A percentile compares a stretch with the other conserved stretches of the same genome.
Evolutionary conservation across 2,888 invertebrate species (phyloP).

Genomic region (Watsonalla binaria): DNA sequence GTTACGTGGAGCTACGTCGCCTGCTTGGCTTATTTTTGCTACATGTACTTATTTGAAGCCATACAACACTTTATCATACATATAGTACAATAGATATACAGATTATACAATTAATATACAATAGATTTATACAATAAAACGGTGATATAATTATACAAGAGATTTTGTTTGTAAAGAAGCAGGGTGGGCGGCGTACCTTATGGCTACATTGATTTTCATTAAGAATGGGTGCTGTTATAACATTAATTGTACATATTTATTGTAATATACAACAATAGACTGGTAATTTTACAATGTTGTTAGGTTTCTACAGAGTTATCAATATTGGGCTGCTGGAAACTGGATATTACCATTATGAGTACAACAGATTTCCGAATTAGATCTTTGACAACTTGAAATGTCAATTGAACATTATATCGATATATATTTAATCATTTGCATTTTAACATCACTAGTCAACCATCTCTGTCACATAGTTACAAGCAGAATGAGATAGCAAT

Average conservation of each 20-base stretch:
- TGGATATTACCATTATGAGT: not conserved
- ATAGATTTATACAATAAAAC: slow-evolving; percentile 56
- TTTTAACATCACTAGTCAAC: too few species aligned
- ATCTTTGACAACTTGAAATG: too few species aligned
- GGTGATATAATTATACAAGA: slow-evolving; percentile 60
- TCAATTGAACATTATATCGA: too few species aligned
- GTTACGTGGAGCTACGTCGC: slow-evolving; percentile 47
- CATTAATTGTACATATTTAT: slow-evolving; percentile 76
- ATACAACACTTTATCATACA: slow-evolving; percentile 41
- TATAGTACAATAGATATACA: slow-evolving; percentile 64
- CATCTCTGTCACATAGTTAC: too few species aligned
- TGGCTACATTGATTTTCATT: slow-evolving; percentile 56
- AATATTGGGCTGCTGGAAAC: slow-evolving; percentile 43
- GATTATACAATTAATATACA: slow-evolving; percentile 40
- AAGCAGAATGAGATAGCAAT: too few species aligned
- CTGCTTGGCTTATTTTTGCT: slow-evolving; percentile 69
- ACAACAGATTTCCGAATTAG: too few species aligned
- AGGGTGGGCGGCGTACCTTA: slow-evolving; percentile 52
- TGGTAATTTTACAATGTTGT: slow-evolving; percentile 75
- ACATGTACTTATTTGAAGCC: slow-evolving; percentile 65
- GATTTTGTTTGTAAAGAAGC: slow-evolving; percentile 51
- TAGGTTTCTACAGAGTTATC: slow-evolving; percentile 76
- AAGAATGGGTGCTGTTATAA: slow-evolving; percentile 73
- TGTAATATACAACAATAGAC: slow-evolving; percentile 76
- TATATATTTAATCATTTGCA: too few species aligned